Base-by-base conservation (phyloP, 2,888 invertebrate species). In the Acleris laterana region DNA sequence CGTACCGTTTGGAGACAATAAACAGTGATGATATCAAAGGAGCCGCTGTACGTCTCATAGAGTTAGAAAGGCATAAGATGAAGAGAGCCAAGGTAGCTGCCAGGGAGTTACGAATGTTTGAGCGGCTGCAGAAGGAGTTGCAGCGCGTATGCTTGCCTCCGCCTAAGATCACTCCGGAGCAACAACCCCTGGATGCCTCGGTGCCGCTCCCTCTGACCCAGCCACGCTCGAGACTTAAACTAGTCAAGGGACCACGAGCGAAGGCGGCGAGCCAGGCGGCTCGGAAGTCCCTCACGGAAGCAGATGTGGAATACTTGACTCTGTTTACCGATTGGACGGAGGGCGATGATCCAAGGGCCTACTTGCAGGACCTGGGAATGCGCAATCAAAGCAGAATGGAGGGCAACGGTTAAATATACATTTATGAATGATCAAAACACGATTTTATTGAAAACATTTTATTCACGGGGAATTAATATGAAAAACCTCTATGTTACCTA, bases 21-120 rank as follows among this genome's bases (percentile, higher is more conserved):
- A 93, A 94, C 1, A 88, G 88, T 68, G 88, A 92, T 6, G 85
- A 93, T 68, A 94, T 95, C 1, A 86, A 88, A 56, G 73, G 74
- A 63, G 93, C 94, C 52, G 90, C 95, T 74, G 85, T 80, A 53
- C 91, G 93, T 65, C 94, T 90, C 65, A 90, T 94, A 69, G 80
- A 84, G 16, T 88, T 89, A 60, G 94, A 95, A 75, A 85, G 88
- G 48, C 84, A 78, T 60, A 89, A 91, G 63, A 88, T 93, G 79
- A 91, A 84, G 68, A 88, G 87, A 63, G 95, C 95, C 0, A 88
- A 93, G 63, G 83, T 89, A 22, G 95, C 95, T 3, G 90, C 94
- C 2, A 91, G 86, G 63, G 95, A 95, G 81, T 88, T 95, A 58
- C 79, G 88, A 32, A 84, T 91, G 57, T 93, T 94, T 71, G 83